Evolutionary conservation across 1,140 invertebrate species (phyloP), one percentile per base, ranked within the genome.

Genomic region (Drosophila oshimai): DNA sequence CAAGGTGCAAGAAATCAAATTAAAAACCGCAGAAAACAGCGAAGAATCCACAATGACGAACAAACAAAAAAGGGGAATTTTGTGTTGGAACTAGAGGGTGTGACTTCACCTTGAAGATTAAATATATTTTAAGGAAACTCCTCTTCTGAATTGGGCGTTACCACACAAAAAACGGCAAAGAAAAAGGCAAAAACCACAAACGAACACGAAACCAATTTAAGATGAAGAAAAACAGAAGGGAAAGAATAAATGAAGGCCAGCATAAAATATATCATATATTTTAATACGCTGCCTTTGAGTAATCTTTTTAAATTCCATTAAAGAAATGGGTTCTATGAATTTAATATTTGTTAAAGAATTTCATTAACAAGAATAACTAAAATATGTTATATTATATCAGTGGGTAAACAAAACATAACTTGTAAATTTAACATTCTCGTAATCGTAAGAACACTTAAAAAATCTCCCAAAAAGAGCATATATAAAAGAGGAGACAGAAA

Each of bases 171-270:
- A 10, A 65, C 44, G 41, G 18, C 26, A 57, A 41, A 13, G 22
- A 29, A 24, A 24, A 61, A 39, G 36, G 15, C 13, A 64, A 50
- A 55, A 31, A 9, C 6, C 33, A 20, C 12, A 44, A 6, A 39
- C 42, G 74, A 84, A 84, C 70, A 65, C 24, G 74, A 83, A 84
- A 84, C 78, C 78, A 84, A 84, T 84, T 83, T 84, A 37, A 65
- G 42, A n/a, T 53, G 18, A 26, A n/a, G n/a, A 36, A 15, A 54
- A 36, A 13, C 7, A n/a, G 34, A 49, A 49, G 37, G 9, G 17
- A 28, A 29, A 46, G 69, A 55, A 24, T 29, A 6, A 12, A 15
- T 12, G 2, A 7, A 49, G 15, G n/a, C n/a, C 1, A 0, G 6
- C n/a, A n/a, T n/a, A n/a, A n/a, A n/a, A n/a, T n/a, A n/a, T n/a